Conservation (phyloP, 2,888 invertebrate genomes). For the Agriotes lineatus region DNA sequence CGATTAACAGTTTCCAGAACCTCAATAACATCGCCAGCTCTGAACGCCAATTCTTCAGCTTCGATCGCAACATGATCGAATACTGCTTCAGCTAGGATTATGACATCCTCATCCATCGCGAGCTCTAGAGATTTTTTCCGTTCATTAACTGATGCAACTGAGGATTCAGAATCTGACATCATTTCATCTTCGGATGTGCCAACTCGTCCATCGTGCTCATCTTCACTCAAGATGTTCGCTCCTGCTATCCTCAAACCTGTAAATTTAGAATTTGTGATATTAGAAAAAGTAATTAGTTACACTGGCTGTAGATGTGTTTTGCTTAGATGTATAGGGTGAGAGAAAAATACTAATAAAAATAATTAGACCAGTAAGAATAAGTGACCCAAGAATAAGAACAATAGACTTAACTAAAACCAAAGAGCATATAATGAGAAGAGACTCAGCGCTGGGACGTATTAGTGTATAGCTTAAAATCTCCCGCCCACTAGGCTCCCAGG, state of each 20-base stretch:
- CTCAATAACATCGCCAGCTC: constrained; percentile 77
- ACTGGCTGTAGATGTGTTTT: no score
- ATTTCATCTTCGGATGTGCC: constrained; percentile 70
- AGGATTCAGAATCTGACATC: constrained; percentile 72
- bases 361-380: no score
- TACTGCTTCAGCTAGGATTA: constrained; percentile 77
- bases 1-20: constrained; percentile 76
- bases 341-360: no score
- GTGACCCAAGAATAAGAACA: no score
- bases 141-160: constrained; percentile 69
- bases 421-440: no score
- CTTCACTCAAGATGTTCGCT: constrained; percentile 68
- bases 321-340: no score
- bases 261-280: no score
- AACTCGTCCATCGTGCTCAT: constrained; percentile 68
- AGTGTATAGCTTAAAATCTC: no score
- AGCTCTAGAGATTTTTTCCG: constrained; percentile 68
- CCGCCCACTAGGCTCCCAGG: no score
- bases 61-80: constrained; percentile 84
- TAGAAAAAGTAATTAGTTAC: no score
- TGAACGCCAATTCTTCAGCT: constrained; percentile 78
- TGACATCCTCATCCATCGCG: constrained; percentile 69
- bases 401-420: no score
- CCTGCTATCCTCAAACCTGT: constrained; percentile 65
- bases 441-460: no score